A percentile compares a stretch with the other conserved stretches of the same genome.
phyloP scores from a whole-genome alignment of 2,888 invertebrate species.

The Anthrax anthrax region DNA sequence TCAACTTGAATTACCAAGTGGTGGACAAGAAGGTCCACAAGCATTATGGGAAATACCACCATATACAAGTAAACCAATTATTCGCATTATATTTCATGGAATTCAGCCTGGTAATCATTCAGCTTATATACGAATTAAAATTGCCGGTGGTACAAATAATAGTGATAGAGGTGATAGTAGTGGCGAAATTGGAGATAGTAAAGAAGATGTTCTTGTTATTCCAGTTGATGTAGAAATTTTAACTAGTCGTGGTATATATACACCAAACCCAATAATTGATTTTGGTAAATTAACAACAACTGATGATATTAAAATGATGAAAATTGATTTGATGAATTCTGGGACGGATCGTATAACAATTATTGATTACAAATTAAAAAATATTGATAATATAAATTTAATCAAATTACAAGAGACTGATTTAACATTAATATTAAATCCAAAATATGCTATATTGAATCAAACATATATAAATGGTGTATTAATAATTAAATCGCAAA shows the following conservation, averaged over 20 bases:
- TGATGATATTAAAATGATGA: conserved; percentile 45
- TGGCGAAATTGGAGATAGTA: neutral
- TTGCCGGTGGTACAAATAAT: conserved; percentile 18
- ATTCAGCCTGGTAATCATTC: conserved; percentile 67
- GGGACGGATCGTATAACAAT: conserved; percentile 14
- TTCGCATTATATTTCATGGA: conserved; percentile 69
- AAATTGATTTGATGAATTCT: conserved; percentile 27
- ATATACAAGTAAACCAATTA: conserved; percentile 72
- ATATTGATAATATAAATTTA: conserved; percentile 11
- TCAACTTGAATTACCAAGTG: conserved; percentile 68
- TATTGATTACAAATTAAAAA: conserved; percentile 14
- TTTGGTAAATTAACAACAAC: conserved; percentile 66
- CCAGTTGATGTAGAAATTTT: conserved; percentile 74
- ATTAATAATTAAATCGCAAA: conserved; percentile 17
- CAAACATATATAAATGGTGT: conserved; percentile 22
- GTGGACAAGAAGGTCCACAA: conserved; percentile 62
- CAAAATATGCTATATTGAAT: conserved; percentile 19
- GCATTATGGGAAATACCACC: conserved; percentile 85
- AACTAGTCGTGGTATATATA: conserved; percentile 54
- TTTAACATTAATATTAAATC: conserved; percentile 24
- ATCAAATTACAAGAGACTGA: conserved; percentile 14
- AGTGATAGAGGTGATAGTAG: conserved; percentile 10
- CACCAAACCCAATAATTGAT: conserved; percentile 61
- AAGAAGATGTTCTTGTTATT: conserved; percentile 44
- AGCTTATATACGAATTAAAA: conserved; percentile 54